Evolutionary conservation across 92 coral and sea anemone genomes (phyloP).

Genomic region (Zoanthus sansibaricus): DNA sequence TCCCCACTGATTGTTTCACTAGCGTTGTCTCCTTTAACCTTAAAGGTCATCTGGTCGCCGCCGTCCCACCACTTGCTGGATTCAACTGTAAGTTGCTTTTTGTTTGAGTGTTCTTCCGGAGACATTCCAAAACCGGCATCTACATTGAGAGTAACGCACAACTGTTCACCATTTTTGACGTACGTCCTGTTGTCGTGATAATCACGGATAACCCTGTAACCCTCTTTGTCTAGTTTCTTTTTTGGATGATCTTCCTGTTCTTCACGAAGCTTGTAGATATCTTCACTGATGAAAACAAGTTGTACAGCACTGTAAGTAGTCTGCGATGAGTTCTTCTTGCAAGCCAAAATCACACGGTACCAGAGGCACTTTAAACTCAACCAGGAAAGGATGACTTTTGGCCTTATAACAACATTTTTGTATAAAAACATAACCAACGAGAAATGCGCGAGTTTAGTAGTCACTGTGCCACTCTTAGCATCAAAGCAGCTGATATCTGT

Average conservation of each 20-base stretch:
- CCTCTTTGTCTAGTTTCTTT: not conserved
- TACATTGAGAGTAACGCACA: not conserved
- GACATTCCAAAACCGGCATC: slow-evolving; percentile 5
- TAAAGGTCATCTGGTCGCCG: slow-evolving; percentile 25
- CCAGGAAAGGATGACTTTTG: slow-evolving; percentile 18
- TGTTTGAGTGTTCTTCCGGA: not conserved
- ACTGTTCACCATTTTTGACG: slow-evolving; percentile 11
- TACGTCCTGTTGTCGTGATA: not conserved
- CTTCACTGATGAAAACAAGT: slow-evolving; percentile 10
- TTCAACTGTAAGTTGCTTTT: slow-evolving; percentile 8
- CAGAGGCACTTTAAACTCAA: not conserved
- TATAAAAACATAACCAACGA: not conserved
- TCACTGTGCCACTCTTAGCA: not conserved
- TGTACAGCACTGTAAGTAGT: not conserved
- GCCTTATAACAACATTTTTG: not conserved
- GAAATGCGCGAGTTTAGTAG: slow-evolving; percentile 27
- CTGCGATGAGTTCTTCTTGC: not conserved
- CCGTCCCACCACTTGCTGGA: slow-evolving; percentile 14
- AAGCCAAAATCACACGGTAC: slow-evolving; percentile 4
- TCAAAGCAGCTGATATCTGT: not conserved
- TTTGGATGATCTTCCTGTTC: slow-evolving; percentile 13
- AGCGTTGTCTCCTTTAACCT: slow-evolving; percentile 7
- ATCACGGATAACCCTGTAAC: not conserved
- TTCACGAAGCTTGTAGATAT: not conserved
- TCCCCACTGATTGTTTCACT: slow-evolving; percentile 20